Base-by-base conservation (phyloP, 2,797 vertebrate species). In the Acanthopagrus latus region DNA sequence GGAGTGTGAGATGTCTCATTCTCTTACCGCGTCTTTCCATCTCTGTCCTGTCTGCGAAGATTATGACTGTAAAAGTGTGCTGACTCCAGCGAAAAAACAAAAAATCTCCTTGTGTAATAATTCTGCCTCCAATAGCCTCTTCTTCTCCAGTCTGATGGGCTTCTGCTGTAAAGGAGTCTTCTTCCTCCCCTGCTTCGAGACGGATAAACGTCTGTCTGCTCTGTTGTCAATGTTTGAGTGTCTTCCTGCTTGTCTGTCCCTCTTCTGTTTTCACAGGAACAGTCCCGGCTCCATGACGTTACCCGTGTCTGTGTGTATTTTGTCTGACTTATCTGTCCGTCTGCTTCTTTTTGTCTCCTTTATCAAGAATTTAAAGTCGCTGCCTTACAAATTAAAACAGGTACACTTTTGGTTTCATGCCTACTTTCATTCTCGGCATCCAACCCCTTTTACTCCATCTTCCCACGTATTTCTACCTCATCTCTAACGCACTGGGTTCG, bases 301-400 rank as follows among this genome's bases (percentile, higher is more conserved):
- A 25, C 23, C 27, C 60, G 48, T 75, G 38, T 84, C 72, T 76
- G 43, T 71, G 71, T 73, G 46, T 84, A 69, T 84, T 89, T 74
- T 86, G 85, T 88, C 85, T 92, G 75, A 88, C 69, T 71, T 25
- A 7, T 54, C 72, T 90, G 80, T 89, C 86, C 23, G 76, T 91
- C 71, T 88, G 80, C 85, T 83, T 90, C 65, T 90, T 78, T 86
- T 90, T 92, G 73, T 93, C 86, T 89, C 89, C 81, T 81, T 82
- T 66, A 80, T 91, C 79, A 95, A 96, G 96, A 95, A 82, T 70
- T 95, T 94, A 95, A 96, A 95, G 93, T 95, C 90, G 91, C 95
- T 94, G 93, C 95, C 95, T 95, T 94, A 89, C 95, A 96, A 93
- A 95, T 92, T 89, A 73, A 97, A 96, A 93, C 95, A 97, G 97